These are phyloP conservation scores for Gryllus bimaculatus DNA, from an alignment of 1,140 invertebrate genomes.

Conservation along the genomic window DNA sequence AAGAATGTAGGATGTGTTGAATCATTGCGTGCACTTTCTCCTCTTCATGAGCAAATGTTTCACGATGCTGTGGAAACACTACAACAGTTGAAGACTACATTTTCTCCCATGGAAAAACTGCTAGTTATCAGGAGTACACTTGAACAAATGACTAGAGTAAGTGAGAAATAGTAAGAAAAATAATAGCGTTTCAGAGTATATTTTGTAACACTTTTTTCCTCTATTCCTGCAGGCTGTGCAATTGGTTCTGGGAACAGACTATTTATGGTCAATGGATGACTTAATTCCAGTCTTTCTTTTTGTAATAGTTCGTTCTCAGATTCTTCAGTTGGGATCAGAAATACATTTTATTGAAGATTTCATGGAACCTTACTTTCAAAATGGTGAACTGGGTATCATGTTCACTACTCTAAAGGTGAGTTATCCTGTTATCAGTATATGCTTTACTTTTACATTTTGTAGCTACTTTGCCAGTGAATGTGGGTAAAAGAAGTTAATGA, in stretches of 20 bases:
- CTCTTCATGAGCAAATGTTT: constrained; percentile 44
- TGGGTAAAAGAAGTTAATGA: neutral
- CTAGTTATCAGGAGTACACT: constrained; percentile 66
- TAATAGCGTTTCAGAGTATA: neutral
- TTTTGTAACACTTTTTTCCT: neutral
- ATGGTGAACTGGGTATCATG: constrained; percentile 73
- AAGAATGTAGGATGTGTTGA: constrained; percentile 23
- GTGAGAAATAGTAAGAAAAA: constrained; percentile 31
- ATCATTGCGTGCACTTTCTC: constrained; percentile 29
- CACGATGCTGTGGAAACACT: constrained; percentile 59
- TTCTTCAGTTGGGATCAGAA: constrained; percentile 75
- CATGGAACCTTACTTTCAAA: constrained; percentile 60
- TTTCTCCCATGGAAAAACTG: constrained; percentile 70
- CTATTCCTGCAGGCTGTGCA: constrained; percentile 40
- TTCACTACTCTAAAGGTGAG: constrained; percentile 68
- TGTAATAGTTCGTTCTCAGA: constrained; percentile 67
- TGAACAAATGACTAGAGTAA: constrained; percentile 63
- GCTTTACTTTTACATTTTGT: neutral
- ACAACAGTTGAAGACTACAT: constrained; percentile 66
- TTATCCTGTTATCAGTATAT: neutral
- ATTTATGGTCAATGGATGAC: constrained; percentile 76
- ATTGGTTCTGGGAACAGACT: constrained; percentile 40
- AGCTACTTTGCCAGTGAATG: neutral
- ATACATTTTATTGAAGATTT: constrained; percentile 78
- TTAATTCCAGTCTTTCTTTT: constrained; percentile 78